phyloP scores from a whole-genome alignment of 2,888 invertebrate genomes.

The Seira musarum region DNA sequence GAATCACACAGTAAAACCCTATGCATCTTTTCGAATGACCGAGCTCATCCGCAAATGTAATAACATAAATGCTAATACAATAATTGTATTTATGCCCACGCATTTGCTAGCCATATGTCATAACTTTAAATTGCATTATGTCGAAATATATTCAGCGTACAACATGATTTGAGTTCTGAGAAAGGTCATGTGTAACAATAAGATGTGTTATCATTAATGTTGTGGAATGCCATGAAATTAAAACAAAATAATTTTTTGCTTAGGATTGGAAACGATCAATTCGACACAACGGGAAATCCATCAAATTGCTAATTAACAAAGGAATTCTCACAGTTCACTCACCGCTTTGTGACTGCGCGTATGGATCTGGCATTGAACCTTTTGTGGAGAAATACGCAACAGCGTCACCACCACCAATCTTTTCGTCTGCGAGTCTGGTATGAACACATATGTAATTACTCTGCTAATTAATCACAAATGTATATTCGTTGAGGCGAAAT shows the following conservation, averaged over 20 bases:
- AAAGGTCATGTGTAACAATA: no score
- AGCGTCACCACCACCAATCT: conserved; percentile 34
- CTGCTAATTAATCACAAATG: conserved; percentile 53
- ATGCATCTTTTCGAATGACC: no score
- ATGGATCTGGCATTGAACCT: conserved; percentile 52
- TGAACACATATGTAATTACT: conserved; percentile 51
- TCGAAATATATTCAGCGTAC: background rate
- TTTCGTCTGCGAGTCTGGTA: conserved; percentile 50
- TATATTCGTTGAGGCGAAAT: background rate
- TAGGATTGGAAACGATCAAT: conserved; percentile 72
- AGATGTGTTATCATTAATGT: no score
- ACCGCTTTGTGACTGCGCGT: conserved; percentile 72
- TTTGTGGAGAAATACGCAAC: conserved; percentile 51
- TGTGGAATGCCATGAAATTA: no score
- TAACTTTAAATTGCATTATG: conserved; percentile 17
- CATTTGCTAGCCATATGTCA: conserved; percentile 1
- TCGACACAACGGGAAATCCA: conserved; percentile 73
- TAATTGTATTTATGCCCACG: no score
- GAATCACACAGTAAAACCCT: no score
- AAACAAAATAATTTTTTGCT: no score
- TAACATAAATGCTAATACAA: background rate
- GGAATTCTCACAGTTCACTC: conserved; percentile 73
- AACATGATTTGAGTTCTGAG: background rate
- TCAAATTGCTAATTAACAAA: conserved; percentile 73
- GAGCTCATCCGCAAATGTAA: background rate